These are phyloP conservation scores for Microtus agrestis DNA, from an alignment of 2,797 vertebrate genomes.

Conservation along the genomic window DNA sequence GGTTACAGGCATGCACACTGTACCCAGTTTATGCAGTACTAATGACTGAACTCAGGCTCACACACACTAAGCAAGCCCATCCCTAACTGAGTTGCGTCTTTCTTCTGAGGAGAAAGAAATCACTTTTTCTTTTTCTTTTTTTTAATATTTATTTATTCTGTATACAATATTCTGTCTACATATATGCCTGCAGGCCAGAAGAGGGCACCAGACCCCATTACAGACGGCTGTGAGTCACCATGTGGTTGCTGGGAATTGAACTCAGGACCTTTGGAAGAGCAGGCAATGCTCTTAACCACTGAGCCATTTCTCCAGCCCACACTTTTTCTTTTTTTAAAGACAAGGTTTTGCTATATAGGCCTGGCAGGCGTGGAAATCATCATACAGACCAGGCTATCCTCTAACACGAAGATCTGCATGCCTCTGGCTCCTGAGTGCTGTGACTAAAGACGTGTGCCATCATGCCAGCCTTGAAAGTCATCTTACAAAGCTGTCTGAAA, in stretches of 20 bases:
- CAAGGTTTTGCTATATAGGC: background rate
- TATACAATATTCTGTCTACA: too few relatives aligned
- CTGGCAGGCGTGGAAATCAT: background rate
- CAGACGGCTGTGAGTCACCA: too few relatives aligned
- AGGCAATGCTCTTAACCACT: too few relatives aligned
- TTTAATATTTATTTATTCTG: too few relatives aligned
- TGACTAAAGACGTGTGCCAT: background rate
- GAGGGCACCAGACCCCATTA: too few relatives aligned
- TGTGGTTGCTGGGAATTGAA: too few relatives aligned
- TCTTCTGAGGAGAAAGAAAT: background rate
- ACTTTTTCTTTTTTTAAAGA: background rate
- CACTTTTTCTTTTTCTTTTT: background rate
- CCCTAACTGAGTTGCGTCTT: background rate
- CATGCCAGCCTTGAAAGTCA: background rate
- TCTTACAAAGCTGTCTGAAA: constrained; percentile 12
- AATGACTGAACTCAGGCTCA: background rate
- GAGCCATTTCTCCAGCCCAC: too few relatives aligned
- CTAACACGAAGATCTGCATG: background rate
- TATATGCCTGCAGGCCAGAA: too few relatives aligned
- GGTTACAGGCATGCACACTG: background rate
- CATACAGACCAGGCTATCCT: background rate
- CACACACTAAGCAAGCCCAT: background rate
- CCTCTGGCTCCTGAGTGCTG: background rate
- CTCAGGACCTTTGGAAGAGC: too few relatives aligned
- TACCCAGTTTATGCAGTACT: background rate